These are phyloP conservation scores for Pristionchus pacificus DNA, from an alignment of 1,140 invertebrate genomes.

Conservation along the genomic window DNA sequence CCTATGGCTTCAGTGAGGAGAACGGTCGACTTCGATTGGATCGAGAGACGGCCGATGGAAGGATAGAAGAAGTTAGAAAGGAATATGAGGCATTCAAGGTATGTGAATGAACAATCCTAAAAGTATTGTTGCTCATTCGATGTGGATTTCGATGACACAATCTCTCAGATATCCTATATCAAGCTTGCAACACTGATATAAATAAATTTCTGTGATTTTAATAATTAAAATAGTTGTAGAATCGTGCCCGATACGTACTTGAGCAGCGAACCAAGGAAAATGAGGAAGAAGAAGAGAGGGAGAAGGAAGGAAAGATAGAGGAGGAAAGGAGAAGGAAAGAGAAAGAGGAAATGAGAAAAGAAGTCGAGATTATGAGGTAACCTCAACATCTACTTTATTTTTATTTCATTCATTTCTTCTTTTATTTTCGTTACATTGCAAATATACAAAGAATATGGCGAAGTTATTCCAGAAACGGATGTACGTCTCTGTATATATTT, in stretches of 20 bases:
- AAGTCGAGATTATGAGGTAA: background rate
- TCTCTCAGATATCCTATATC: too few species aligned
- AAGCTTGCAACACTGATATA: too few species aligned
- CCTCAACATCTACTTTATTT: background rate
- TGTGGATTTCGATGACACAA: too few species aligned
- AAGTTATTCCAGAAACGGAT: too few species aligned
- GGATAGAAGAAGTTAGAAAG: conserved; percentile 21
- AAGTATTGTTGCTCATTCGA: too few species aligned
- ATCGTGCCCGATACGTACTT: conserved; percentile 29
- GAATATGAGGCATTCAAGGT: conserved; percentile 34
- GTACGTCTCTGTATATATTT: too few species aligned
- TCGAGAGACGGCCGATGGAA: conserved; percentile 1
- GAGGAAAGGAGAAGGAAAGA: background rate
- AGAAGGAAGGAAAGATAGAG: conserved; percentile 5
- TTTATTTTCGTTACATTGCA: conserved; percentile 6
- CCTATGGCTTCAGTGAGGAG: conserved; percentile 16
- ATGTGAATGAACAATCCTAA: too few species aligned
- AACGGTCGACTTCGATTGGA: conserved; percentile 13
- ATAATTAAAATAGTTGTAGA: conserved; percentile 16
- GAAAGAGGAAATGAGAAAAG: background rate
- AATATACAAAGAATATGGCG: conserved; percentile 4
- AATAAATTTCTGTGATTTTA: too few species aligned
- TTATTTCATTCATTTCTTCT: background rate
- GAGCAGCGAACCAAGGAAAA: conserved; percentile 21
- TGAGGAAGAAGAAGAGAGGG: conserved; percentile 28